These are phyloP conservation scores for Corythornis vintsioides DNA, from an alignment of 2,113 vertebrate species.

Conservation along the genomic window DNA sequence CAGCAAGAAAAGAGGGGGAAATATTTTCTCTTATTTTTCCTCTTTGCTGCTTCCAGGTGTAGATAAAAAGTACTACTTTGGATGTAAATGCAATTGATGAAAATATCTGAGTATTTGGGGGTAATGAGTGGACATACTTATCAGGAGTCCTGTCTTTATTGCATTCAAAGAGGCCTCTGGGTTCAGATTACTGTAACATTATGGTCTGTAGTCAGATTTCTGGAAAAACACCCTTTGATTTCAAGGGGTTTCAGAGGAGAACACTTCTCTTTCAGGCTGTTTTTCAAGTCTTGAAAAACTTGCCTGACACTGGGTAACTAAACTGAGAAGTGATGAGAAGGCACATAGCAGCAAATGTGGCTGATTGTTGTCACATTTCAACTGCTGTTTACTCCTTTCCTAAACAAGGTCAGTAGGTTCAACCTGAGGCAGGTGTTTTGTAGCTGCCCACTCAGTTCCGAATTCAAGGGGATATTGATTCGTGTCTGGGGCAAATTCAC, in stretches of 20 bases:
- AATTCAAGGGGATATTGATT: neutral
- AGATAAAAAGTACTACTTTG: neutral
- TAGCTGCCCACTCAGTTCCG: neutral
- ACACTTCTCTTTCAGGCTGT: neutral
- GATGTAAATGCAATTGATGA: neutral
- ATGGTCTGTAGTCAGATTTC: neutral
- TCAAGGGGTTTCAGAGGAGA: neutral
- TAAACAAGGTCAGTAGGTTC: neutral
- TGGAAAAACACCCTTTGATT: neutral
- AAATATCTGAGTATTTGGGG: neutral
- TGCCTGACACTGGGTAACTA: neutral
- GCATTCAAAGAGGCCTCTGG: fast-evolving
- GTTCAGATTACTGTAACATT: neutral
- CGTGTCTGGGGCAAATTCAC: neutral
- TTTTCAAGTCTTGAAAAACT: neutral
- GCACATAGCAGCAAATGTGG: fast-evolving
- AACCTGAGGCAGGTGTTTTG: neutral
- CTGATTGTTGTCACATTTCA: neutral
- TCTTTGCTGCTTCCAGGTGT: neutral
- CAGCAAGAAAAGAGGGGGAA: neutral
- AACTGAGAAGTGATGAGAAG: neutral
- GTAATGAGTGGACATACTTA: neutral
- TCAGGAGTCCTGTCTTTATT: neutral
- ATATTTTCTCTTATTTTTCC: neutral
- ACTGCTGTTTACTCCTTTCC: neutral